Evolutionary conservation across 2,888 invertebrate species (phyloP), one percentile per base, ranked within the genome.

Genomic region (Atherix ibis): DNA sequence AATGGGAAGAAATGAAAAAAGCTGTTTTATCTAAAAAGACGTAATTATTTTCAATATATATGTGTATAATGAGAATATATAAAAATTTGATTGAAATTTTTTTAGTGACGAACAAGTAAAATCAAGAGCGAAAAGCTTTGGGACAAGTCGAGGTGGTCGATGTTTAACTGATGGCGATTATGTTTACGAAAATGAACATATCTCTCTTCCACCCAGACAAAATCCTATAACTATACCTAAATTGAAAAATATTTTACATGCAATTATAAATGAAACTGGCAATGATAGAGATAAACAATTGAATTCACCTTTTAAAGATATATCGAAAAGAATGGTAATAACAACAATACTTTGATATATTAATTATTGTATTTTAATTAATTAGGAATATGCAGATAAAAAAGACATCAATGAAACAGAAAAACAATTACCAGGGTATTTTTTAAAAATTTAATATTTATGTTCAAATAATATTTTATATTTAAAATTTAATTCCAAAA

Each of bases 1-100:
- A 42, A 33, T 46, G 43, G 46, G 44, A 47, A 16, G 47, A 51
- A 33, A 48, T 55, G 6, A 41, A 46, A 8, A 36, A 35, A 31
- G 34, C 3, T 13, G 4, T 22, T 12, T 31, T 18, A 4, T 27
- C 10, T 22, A 16, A 28, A 28, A 18, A 30, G 13, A 18, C 5
- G 18, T 30, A 18, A 29, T 9, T 9, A 22, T 22, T 8, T 22
- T 8, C 22, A 26, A 32, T 15, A 10, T 26, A 15, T 4, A 27
- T 18, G 4, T 5, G 4, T 19, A 27, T 22, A 29, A 12, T 14
- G 5, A 22, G 16, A 22, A 24, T 24, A 18, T 19, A 32, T 25
- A 25, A 26, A 26, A 10, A 13, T 5, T 5, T 33, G 5, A 27
- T 26, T 17, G 2, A 17, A 50, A 49, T 40, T 39, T 46, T 15